Conservation (phyloP, 2,888 invertebrate genomes). For the Heliconius aoede region DNA sequence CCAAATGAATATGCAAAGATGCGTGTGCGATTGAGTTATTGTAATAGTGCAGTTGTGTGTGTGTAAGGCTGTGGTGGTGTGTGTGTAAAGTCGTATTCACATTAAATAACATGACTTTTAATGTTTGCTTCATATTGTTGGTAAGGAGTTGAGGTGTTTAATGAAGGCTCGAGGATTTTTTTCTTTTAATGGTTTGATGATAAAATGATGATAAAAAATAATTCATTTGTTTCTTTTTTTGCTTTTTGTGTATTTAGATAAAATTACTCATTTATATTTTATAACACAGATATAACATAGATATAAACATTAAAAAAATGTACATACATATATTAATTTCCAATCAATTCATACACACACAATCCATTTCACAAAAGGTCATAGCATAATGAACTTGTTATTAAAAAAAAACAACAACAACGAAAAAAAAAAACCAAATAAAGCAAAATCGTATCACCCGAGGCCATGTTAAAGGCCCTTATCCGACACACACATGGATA, state of each 20-base stretch:
- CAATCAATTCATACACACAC: background rate
- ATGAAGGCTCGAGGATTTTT: slow-evolving; percentile 11
- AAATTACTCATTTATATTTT: too few species aligned
- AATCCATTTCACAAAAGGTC: slow-evolving; percentile 40
- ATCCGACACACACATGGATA: slow-evolving; percentile 55
- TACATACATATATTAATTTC: background rate
- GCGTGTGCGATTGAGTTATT: slow-evolving; percentile 80
- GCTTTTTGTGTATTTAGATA: too few species aligned
- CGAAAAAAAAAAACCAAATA: too few species aligned
- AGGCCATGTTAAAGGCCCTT: slow-evolving; percentile 44
- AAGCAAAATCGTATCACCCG: slow-evolving; percentile 28
- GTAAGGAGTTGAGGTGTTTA: slow-evolving; percentile 3
- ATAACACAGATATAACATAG: too few species aligned
- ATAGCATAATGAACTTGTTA: slow-evolving; percentile 41
- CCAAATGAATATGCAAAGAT: slow-evolving; percentile 82
- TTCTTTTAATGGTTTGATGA: background rate
- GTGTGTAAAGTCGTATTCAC: slow-evolving; percentile 44
- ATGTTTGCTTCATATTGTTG: slow-evolving; percentile 17
- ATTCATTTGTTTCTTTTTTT: background rate
- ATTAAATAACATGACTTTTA: slow-evolving; percentile 44
- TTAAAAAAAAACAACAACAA: slow-evolving; percentile 34
- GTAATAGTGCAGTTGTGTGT: slow-evolving; percentile 66
- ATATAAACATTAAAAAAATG: background rate
- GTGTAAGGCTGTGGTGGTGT: slow-evolving; percentile 46
- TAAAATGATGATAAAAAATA: background rate